Evolutionary conservation across 2,113 vertebrate species (phyloP), one percentile per base, ranked within the genome.

Genomic region (Maccullochella peelii): DNA sequence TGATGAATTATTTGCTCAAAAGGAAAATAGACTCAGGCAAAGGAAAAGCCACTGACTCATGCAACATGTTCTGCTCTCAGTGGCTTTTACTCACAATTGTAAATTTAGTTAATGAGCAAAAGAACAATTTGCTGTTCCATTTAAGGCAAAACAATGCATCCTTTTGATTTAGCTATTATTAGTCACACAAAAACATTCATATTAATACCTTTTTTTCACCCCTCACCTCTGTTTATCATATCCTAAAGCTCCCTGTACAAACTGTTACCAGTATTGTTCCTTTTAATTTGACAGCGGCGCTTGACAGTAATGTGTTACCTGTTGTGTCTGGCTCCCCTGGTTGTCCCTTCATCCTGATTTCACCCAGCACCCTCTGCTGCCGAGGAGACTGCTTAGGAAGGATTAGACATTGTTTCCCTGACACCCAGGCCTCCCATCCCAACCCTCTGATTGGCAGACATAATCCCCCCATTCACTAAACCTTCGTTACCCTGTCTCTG

Each of bases 381-480:
- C 52, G 91, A 86, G 85, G 82, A 89, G 87, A 83, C 93, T 91
- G 91, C 92, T 94, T 91, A 93, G 86, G 90, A 89, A 88, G 93
- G 93, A 94, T 94, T 94, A 95, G 88, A 91, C 92, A 94, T 93
- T 95, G 93, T 95, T 95, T 94, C 92, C 93, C 90, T 94, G 94
- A 94, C 94, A 94, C 88, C 88, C 85, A 84, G 92, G 89, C 91
- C 92, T 93, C 91, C 92, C 92, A 92, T 90, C 92, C 91, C 84
- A 87, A 78, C 82, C 89, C 89, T 90, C 86, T 94, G 94, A 95
- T 95, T 95, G 94, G 93, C 94, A 94, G 92, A 92, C 90, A 91
- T 95, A 95, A 95, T 94, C 92, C 92, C 90, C 86, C 86, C 88
- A 92, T 95, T 94, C 93, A 92, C 88, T 89, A 90, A 95, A 92